Evolutionary conservation across 2,797 vertebrate species (phyloP).

Genomic region (Silurus lanzhouensis): DNA sequence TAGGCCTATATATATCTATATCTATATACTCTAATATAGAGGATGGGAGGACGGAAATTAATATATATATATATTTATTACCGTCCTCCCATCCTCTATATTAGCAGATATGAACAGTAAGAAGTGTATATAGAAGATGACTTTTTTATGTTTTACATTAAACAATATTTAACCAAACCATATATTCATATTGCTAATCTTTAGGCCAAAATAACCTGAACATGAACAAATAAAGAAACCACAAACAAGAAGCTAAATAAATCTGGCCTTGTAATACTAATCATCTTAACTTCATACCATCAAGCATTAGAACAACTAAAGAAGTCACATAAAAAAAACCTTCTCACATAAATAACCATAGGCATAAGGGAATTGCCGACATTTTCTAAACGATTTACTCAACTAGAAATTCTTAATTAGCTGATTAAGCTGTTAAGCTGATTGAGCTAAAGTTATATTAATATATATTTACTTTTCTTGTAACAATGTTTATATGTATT

Average conservation of each 20-base stretch:
- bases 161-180: background rate
- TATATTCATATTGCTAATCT: background rate
- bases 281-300: background rate
- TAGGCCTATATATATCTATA: too few species aligned
- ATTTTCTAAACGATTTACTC: constrained; percentile 9
- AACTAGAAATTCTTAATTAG: constrained; percentile 25
- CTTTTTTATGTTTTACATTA: background rate
- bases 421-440: constrained; percentile 29
- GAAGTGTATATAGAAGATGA: background rate
- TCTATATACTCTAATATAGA: background rate
- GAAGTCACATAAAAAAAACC: background rate
- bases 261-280: background rate
- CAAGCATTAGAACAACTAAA: background rate
- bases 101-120: background rate
- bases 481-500: background rate
- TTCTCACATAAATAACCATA: background rate
- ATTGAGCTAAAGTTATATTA: background rate
- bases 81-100: background rate
- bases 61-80: too few species aligned
- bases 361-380: background rate
- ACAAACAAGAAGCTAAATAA: background rate
- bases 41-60: too few species aligned
- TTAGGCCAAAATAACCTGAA: background rate
- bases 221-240: background rate
- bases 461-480: background rate